Evolutionary conservation across 1,140 invertebrate species (phyloP), one percentile per base, ranked within the genome.

Genomic region (Tetragnatha versicolor): DNA sequence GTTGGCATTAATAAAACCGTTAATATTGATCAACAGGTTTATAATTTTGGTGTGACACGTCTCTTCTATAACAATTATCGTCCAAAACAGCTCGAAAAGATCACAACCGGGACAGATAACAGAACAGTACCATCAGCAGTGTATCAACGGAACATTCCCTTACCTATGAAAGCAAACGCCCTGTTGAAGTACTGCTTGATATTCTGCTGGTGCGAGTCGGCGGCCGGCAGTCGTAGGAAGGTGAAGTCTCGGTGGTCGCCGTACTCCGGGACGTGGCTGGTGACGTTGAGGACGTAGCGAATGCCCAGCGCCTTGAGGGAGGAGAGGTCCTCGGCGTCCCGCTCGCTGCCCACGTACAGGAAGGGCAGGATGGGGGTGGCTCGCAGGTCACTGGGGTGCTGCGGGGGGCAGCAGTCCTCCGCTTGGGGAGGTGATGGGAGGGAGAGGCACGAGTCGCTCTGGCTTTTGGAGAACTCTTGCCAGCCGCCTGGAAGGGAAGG

Each of bases 171-270:
- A 80, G 93, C 90, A 85, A 92, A 94, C 72, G 94, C 93, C 85
- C 95, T 93, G 84, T 95, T 92, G 87, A 96, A 96, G 88, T 95
- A 96, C 88, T 95, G 94, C 83, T 93, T 93, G 17, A 96, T 90
- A 86, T 96, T 96, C 84, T 96, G 94, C 83, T 94, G 92, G 12
- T 92, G 91, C 49, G 91, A 93, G 87, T 96, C 94, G 29, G 90
- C 89, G 51, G 93, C 94, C 25, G 93, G 93, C 82, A 96, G 90
- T 84, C 93, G 90, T 85, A 93, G 92, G 85, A 94, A 94, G 51
- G 89, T 90, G 82, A 95, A 91, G 27, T 91, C 92, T 81, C 84
- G 87, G 81, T 89, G 87, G 85, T 91, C 89, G 86, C 90, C 90
- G 84, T 91, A 90, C 33, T 89, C 90, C 39, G 92, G 92, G 82